These are phyloP conservation scores for Andrena haemorrhoa DNA, from an alignment of 2,888 invertebrate genomes.

Conservation along the genomic window DNA sequence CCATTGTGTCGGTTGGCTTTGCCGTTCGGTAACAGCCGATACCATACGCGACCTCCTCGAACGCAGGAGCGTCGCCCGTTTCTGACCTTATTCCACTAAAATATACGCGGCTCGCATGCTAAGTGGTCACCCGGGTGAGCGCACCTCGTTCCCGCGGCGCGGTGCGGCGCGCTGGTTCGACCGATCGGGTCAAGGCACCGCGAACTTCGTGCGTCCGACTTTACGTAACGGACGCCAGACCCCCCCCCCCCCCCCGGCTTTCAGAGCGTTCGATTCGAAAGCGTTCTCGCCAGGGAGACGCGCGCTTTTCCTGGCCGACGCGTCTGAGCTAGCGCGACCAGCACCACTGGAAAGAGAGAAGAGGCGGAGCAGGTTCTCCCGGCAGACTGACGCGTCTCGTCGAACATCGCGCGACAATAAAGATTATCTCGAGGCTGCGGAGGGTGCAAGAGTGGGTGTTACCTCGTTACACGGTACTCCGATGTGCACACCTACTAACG, in stretches of 20 bases:
- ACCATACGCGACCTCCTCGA: constrained; percentile 68
- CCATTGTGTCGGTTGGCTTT: constrained; percentile 75
- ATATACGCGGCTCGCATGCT: constrained; percentile 76
- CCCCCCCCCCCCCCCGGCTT: too few species aligned
- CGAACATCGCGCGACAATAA: constrained; percentile 60
- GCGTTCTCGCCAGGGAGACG: not conserved
- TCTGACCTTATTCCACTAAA: constrained; percentile 82
- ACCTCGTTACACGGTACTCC: constrained; percentile 76
- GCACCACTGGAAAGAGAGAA: not conserved
- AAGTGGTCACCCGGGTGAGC: constrained; percentile 36
- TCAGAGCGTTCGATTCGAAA: constrained; percentile 4
- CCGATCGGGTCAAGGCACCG: constrained; percentile 64
- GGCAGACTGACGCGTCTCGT: constrained; percentile 33
- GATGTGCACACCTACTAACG: constrained; percentile 21
- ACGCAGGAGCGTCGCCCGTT: constrained; percentile 69
- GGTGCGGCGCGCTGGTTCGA: constrained; percentile 3
- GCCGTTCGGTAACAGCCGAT: constrained; percentile 73
- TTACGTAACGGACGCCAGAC: constrained; percentile 32
- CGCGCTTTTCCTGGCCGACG: not conserved
- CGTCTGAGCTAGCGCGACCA: too few species aligned
- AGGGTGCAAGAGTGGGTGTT: constrained; percentile 78
- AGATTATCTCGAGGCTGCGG: constrained; percentile 76
- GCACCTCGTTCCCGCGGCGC: not conserved
- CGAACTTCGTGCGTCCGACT: constrained; percentile 47
- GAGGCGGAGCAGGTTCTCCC: not conserved